Evolutionary conservation across 1,140 invertebrate species (phyloP), one percentile per base, ranked within the genome.

Genomic region (Drosophila teissieri): DNA sequence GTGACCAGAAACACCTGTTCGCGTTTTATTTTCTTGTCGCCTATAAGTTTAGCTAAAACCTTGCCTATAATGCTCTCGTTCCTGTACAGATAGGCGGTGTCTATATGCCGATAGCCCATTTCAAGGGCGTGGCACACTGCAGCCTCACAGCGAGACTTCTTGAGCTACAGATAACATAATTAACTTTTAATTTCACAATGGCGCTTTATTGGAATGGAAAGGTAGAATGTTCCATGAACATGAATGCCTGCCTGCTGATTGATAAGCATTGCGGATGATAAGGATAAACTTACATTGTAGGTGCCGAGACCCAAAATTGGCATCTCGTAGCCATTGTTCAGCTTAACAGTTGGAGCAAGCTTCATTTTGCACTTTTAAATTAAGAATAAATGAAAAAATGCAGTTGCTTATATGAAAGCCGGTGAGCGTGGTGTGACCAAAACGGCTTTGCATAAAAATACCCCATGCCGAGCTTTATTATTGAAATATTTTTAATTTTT

Each of bases 41-140:
- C 78, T 54, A 97, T 93, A 73, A 95, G 94, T n/a, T 94, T 93
- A 17, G 94, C 93, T 14, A 97, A 89, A 0, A 94, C 96, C 45
- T 91, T 91, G 4, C 96, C 97, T 40, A 97, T 94, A 92, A 96
- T 95, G 34, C 93, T 92, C 88, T 97, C 96, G 91, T 92, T 91
- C 64, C 83, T 91, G 88, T 97, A 96, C 12, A 94, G 83, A 95
- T 93, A 94, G 19, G 97, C 96, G 85, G 96, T 96, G 88, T 96
- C 96, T 37, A 96, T 94, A 75, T 95, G 95, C 3, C 95, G 93
- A 78, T 96, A 96, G n/a, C 96, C 96, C 24, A 93, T 80, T 61
- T 96, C 94, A 37, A 96, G 94, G 0, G 96, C 95, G 27, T 67
- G 70, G 31, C 69, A 42, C 42, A 83, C 60, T 34, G 79, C 80